Base-by-base conservation (phyloP, 2,113 vertebrate species). In the Xiphophorus couchianus region DNA sequence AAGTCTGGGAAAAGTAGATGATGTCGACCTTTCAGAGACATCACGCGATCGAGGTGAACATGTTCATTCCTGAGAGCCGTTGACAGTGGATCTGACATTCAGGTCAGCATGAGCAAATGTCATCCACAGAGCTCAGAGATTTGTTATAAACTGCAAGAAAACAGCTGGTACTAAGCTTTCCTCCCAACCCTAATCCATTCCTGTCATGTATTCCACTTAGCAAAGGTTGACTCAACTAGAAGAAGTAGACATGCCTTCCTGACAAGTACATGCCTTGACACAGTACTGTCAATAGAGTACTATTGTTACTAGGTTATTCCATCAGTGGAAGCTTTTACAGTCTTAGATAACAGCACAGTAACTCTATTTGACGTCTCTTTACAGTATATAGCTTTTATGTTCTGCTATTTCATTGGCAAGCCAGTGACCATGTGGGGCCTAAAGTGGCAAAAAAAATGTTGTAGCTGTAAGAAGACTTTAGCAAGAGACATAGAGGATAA, bases 21-120 rank as follows among this genome's bases (percentile, higher is more conserved):
- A 65, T 76, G 65, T 65, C 79, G 78, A 39, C 86, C 77, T 71
- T 76, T 74, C 66, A 30, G 51, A 66, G 62, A 84, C 65, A 30
- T 66, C 70, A 70, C 76, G 89, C 90, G 71, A 92, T 87, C 84
- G 44, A 66, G 69, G 73, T 31, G 73, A 86, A 89, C 74, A 68
- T 65, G 62, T 88, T 86, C 68, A 42, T 81, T 86, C 84, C 78
- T 51, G 63, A 44, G 73, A 87, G 78, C 87, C 83, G 92, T 80
- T 90, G 90, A 94, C 88, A 92, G 88, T 75, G 78, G 67, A 81
- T 73, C 80, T 89, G 85, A 89, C 83, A 83, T 77, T 77, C 91
- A 87, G 86, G 86, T 90, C 84, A 87, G 70, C 61, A 71, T 73
- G 75, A 74, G 83, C 71, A 35, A 78, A 74, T 82, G 86, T 87